A percentile compares a stretch with the other conserved stretches of the same genome.
Evolutionary conservation across 2,113 vertebrate species (phyloP).

Genomic region (Maccullochella peelii): DNA sequence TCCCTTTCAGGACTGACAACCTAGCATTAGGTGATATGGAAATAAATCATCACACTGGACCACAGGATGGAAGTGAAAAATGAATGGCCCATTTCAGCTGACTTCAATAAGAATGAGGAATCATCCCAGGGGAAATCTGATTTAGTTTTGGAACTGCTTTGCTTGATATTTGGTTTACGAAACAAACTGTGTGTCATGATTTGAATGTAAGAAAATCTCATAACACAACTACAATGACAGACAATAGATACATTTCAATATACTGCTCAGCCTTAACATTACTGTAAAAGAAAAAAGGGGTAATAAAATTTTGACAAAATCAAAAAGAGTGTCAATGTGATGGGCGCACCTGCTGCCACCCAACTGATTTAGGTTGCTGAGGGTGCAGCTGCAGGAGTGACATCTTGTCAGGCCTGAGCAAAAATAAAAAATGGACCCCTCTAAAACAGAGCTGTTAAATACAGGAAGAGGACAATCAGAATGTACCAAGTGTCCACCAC

Average conservation of each 20-base stretch:
- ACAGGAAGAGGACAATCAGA: no score
- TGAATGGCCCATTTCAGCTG: neutral
- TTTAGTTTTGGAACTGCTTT: neutral
- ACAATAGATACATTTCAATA: neutral
- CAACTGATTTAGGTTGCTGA: no score
- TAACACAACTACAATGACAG: neutral
- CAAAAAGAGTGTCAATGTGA: neutral
- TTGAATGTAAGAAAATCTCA: neutral
- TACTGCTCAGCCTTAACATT: no score
- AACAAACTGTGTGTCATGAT: neutral
- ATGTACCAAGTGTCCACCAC: no score
- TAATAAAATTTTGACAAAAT: neutral
- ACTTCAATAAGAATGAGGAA: neutral
- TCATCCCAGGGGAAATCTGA: constrained; percentile 23
- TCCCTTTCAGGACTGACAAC: neutral
- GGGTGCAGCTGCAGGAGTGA: no score
- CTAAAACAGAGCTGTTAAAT: no score
- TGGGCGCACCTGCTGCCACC: no score
- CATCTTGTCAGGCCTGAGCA: no score
- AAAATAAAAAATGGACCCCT: no score
- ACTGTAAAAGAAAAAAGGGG: neutral
- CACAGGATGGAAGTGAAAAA: neutral
- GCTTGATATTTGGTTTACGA: neutral
- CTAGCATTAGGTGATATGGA: neutral
- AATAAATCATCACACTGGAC: constrained; percentile 13